These are phyloP conservation scores for Sphenodon punctatus DNA, from an alignment of 2,797 vertebrate genomes.

Conservation along the genomic window DNA sequence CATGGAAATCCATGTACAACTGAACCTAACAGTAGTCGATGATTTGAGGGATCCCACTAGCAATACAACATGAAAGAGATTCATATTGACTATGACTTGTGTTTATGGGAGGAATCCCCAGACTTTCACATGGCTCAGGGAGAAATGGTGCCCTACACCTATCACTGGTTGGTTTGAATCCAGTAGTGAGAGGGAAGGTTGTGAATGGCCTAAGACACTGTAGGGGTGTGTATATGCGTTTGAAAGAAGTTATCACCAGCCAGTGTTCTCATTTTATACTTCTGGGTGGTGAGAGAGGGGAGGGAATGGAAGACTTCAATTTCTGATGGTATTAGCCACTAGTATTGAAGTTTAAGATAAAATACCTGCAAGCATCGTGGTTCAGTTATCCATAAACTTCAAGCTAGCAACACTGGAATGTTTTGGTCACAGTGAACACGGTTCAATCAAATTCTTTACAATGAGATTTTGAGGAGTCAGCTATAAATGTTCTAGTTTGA, in stretches of 20 bases:
- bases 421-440: too few species aligned
- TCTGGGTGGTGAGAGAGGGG: too few species aligned
- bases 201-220: background rate
- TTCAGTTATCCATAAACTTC: background rate
- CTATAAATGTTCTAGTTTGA: background rate
- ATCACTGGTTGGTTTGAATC: background rate
- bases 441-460: too few species aligned
- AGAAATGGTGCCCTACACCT: background rate
- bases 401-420: background rate
- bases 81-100: background rate
- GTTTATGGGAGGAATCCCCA: background rate
- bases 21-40: too few species aligned
- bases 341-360: background rate
- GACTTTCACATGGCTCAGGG: background rate
- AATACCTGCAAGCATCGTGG: background rate
- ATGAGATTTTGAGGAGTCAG: too few species aligned
- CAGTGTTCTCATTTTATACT: too few species aligned
- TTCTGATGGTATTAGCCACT: background rate
- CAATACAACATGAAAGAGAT: background rate
- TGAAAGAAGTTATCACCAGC: background rate
- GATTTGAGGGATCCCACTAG: fast-evolving
- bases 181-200: background rate
- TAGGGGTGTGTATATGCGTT: too few species aligned
- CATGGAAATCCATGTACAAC: background rate
- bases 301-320: background rate